Base-by-base conservation (phyloP, 1,140 invertebrate genomes). In the Nasonia vitripennis region DNA sequence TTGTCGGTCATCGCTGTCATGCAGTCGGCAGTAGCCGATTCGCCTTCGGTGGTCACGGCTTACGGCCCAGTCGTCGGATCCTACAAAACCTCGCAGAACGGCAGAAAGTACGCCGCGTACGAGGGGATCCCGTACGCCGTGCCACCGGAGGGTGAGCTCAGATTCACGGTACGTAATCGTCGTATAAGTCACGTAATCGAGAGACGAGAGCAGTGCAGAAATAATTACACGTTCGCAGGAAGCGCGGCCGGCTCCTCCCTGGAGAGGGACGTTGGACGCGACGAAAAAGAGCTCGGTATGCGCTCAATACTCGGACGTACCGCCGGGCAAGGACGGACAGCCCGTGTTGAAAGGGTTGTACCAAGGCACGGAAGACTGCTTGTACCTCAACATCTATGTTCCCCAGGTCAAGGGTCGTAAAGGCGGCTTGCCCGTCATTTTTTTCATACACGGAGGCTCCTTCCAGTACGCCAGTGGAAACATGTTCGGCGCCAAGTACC, bases 311-410 rank as follows among this genome's bases (percentile, higher is more conserved):
- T 31, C 9, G 0, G 27, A 80, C 78, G 75, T 78, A 34, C 75
- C 75, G 11, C 75, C 75, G 3, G 48, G 48, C 2, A 78, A 23
- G 14, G 23, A 78, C 20, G 75, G 75, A 12, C 41, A 78, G n/a
- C 75, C 75, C 7, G 75, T 51, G 14, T 3, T 11, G 14, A 12
- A 80, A 9, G 80, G 31, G 7, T 5, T 12, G 34, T 17, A 71
- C 27, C 68, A 71, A 12, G 94, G 94, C 9, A 93, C 92, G 62
- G 96, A 96, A 87, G 96, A 98, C 92, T 98, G 97, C 90, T 91
- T 98, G 7, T 96, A 96, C 86, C 91, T 98, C 6, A 97, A 98
- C 90, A 94, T 98, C 10, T 97, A 96, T 89, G 95, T 96, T 0
- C 96, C 78, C 1, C 23, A n/a, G 20, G 17, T 48, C 9, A 9